A percentile compares a stretch with the other conserved stretches of the same genome.
phyloP scores from a whole-genome alignment of 2,888 invertebrate genomes.

The Arctia plantaginis region DNA sequence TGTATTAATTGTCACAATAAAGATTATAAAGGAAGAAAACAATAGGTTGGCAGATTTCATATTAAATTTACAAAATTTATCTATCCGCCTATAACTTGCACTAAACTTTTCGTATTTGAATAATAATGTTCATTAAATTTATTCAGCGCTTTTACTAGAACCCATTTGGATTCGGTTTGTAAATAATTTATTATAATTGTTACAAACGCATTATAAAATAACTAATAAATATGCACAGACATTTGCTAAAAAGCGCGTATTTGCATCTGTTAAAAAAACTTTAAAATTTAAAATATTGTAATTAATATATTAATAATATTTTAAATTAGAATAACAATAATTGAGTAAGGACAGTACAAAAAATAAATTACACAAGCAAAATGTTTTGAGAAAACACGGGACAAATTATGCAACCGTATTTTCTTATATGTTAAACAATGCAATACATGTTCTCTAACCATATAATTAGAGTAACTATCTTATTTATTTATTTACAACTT shows the following conservation, averaged over 20 bases:
- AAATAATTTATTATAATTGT: not conserved
- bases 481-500: too few species aligned
- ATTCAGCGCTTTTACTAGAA: not conserved
- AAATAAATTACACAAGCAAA: not conserved
- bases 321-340: too few species aligned
- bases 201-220: not conserved
- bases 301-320: too few species aligned
- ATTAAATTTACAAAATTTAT: not conserved
- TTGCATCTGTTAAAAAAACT: not conserved
- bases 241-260: not conserved
- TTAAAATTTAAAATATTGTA: too few species aligned
- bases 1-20: not conserved
- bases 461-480: too few species aligned
- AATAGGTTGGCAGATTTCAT: too few species aligned
- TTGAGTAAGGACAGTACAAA: too few species aligned
- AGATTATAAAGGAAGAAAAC: too few species aligned
- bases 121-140: not conserved
- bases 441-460: too few species aligned
- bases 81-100: not conserved
- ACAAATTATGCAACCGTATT: not conserved
- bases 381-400: not conserved
- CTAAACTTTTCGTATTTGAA: not conserved
- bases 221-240: not conserved
- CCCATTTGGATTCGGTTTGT: not conserved
- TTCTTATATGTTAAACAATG: not conserved